Evolutionary conservation across 2,797 vertebrate genomes (phyloP).

Genomic region (Sebastes variabilis): DNA sequence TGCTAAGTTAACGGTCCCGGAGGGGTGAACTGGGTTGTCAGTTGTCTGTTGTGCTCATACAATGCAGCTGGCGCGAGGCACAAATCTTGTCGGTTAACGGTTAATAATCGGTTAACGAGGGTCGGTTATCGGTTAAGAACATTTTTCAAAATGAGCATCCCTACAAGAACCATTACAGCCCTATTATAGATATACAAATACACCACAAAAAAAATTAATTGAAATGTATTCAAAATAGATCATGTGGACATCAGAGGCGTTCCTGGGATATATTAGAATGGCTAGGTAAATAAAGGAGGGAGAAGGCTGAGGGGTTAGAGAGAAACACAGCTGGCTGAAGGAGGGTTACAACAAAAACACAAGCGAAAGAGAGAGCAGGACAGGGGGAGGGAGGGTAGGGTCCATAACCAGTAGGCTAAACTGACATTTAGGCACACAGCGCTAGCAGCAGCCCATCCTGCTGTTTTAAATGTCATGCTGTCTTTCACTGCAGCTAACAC

Average conservation of each 20-base stretch:
- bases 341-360: constrained; percentile 16
- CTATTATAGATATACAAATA: not conserved
- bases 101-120: no score
- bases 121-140: no score
- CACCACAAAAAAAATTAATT: not conserved
- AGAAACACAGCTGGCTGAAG: constrained; percentile 18
- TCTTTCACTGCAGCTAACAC: constrained; percentile 52
- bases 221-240: not conserved
- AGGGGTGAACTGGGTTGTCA: no score
- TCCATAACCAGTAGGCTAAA: constrained; percentile 44
- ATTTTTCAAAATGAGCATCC: no score
- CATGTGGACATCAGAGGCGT: not conserved
- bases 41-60: no score
- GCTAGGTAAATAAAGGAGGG: not conserved
- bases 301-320: not conserved
- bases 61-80: no score
- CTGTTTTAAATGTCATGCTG: constrained; percentile 69
- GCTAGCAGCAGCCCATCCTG: constrained; percentile 51
- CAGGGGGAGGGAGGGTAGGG: not conserved
- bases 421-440: constrained; percentile 71
- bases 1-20: no score
- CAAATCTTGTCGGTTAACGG: no score
- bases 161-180: not conserved
- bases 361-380: constrained; percentile 8
- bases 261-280: not conserved